phyloP scores from a whole-genome alignment of 1,140 invertebrate species.

The Geopemphigus sp. region DNA sequence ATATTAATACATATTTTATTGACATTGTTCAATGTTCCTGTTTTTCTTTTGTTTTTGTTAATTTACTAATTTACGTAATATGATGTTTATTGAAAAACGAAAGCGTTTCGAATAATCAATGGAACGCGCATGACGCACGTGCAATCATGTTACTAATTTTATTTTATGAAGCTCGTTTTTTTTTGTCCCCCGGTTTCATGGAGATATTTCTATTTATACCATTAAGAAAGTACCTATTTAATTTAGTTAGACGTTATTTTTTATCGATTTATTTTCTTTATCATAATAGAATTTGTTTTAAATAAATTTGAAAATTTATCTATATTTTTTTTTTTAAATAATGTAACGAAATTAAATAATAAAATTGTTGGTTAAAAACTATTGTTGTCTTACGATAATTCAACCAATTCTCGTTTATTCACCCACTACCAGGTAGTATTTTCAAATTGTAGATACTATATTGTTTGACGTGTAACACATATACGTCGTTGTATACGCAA shows the following conservation, averaged over 20 bases:
- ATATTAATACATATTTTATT: conserved; percentile 27
- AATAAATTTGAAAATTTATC: neutral
- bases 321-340: neutral
- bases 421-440: no score
- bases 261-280: conserved; percentile 25
- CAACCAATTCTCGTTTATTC: no score
- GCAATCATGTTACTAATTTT: conserved; percentile 45
- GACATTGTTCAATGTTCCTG: conserved; percentile 34
- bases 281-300: conserved; percentile 25
- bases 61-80: conserved; percentile 44
- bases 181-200: neutral
- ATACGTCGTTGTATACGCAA: no score
- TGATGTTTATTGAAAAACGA: conserved; percentile 28
- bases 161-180: conserved; percentile 26
- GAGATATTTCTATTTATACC: conserved; percentile 9
- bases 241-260: conserved; percentile 39
- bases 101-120: conserved; percentile 18
- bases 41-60: conserved; percentile 28
- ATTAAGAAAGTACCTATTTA: conserved; percentile 25
- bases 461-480: no score
- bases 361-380: conserved; percentile 15
- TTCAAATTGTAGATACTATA: no score
- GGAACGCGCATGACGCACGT: neutral
- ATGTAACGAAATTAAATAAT: conserved; percentile 1
- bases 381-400: conserved; percentile 10